Base-by-base conservation (phyloP, 2,888 invertebrate species). In the Melitaea athalia region DNA sequence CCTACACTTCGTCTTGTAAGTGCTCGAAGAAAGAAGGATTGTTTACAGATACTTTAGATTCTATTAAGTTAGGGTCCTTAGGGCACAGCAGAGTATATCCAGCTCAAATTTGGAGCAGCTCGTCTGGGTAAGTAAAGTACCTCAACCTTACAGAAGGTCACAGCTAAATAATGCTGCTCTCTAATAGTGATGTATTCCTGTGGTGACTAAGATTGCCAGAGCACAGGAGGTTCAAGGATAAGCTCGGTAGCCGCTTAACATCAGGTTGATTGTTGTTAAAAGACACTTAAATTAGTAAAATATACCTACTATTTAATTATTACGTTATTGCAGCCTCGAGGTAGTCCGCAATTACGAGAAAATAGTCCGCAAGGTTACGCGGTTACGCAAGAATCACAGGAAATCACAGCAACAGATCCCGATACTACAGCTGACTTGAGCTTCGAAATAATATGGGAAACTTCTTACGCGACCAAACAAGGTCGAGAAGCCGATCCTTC, bases 1-100 rank as follows among this genome's bases (percentile, higher is more conserved):
- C 97, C 97, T 0, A 92, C 89, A 52, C 92, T 96, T 14, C 83
- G 88, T 69, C 83, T 95, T 91, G 95, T 95, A 85, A 88, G 87
- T 76, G n/a, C 11, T 24, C 50, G 0, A 17, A 38, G 5, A 5
- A 8, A 49, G 7, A 15, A 7, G 2, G 8, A 15, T 49, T 17
- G 6, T 1, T 50, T 15, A 10, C 17, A 17, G 15, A 10, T 50
- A 15, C 8, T 15, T 15, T 1, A 11, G 24, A 24, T 24, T 24
- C 3, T 24, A 24, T 24, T 24, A 24, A 24, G 24, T 24, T 24
- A 24, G 24, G 24, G 24, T 3, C 1, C 24, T 24, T 24, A 24
- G 24, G 24, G 24, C 24, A 24, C 24, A 24, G 24, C 24, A 24
- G 24, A 3, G 3, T 24, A 3, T 24, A 24, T 24, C 24, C 24